phyloP scores from a whole-genome alignment of 2,888 invertebrate species.

The Palloptera scutellata region DNA sequence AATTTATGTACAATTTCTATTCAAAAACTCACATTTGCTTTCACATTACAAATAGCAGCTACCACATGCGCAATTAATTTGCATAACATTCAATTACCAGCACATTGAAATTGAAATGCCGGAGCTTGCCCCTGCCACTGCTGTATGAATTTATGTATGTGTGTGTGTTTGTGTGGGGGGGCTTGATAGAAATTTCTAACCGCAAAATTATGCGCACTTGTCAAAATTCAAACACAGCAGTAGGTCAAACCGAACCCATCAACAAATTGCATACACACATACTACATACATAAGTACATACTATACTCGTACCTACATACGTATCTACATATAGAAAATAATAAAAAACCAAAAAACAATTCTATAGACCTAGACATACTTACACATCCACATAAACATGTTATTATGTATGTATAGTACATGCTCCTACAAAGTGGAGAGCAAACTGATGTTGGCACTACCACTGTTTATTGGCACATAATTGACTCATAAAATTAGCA shows the following conservation, averaged over 20 bases:
- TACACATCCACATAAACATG: not conserved
- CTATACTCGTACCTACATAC: not conserved
- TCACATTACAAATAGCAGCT: not conserved
- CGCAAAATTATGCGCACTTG: conserved; percentile 1
- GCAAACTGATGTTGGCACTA: conserved; percentile 17
- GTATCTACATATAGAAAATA: not conserved
- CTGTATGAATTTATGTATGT: too few species aligned
- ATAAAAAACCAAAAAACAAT: not conserved
- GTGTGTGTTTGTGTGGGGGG: not conserved
- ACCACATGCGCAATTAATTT: not conserved
- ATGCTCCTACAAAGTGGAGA: not conserved
- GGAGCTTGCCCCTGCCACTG: not conserved
- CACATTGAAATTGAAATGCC: not conserved
- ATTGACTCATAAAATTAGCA: conserved; percentile 62
- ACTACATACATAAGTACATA: not conserved
- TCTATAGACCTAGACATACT: not conserved
- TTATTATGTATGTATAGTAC: not conserved
- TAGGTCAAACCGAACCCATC: not conserved
- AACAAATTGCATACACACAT: not conserved
- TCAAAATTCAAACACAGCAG: not conserved
- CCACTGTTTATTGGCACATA: conserved; percentile 57
- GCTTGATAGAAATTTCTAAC: too few species aligned
- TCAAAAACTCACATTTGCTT: too few species aligned
- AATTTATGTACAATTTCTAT: too few species aligned
- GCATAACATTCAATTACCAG: conserved; percentile 4